These are phyloP conservation scores for Haliaeetus leucogaster DNA, from an alignment of 2,113 vertebrate genomes.

Conservation along the genomic window DNA sequence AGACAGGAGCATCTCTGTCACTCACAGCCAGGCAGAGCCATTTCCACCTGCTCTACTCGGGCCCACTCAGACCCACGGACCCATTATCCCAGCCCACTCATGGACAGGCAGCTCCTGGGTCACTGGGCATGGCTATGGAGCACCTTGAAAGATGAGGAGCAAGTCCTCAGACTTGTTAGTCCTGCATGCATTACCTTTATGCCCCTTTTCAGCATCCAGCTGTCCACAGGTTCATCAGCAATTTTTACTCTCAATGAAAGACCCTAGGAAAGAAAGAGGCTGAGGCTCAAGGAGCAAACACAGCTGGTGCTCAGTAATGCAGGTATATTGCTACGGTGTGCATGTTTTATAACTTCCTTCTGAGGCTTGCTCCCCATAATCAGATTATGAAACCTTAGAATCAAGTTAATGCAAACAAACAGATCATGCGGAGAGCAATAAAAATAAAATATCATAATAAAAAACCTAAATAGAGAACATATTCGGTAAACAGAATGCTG, in stretches of 20 bases:
- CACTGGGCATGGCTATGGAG: rapidly evolving
- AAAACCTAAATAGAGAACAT: conserved; percentile 31
- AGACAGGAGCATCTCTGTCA: not conserved
- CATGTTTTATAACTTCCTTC: not conserved
- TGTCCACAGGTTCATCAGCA: not conserved
- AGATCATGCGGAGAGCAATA: conserved; percentile 38
- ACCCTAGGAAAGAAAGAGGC: not conserved
- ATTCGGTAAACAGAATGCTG: conserved; percentile 25
- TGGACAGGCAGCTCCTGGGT: not conserved
- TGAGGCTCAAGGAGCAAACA: not conserved
- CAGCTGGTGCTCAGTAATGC: not conserved
- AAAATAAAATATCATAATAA: conserved; percentile 66
- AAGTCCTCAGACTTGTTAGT: not conserved
- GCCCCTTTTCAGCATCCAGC: not conserved
- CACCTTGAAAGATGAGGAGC: not conserved
- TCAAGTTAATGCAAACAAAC: conserved; percentile 61
- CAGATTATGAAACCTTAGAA: conserved; percentile 52
- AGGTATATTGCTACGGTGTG: not conserved
- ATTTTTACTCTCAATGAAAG: not conserved
- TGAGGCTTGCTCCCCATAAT: not conserved
- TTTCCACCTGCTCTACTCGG: not conserved
- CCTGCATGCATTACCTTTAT: not conserved
- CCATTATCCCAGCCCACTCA: rapidly evolving
- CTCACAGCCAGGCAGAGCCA: not conserved
- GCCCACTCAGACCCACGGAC: not conserved